phyloP scores from a whole-genome alignment of 2,797 vertebrate species.

The Alcedo atthis region DNA sequence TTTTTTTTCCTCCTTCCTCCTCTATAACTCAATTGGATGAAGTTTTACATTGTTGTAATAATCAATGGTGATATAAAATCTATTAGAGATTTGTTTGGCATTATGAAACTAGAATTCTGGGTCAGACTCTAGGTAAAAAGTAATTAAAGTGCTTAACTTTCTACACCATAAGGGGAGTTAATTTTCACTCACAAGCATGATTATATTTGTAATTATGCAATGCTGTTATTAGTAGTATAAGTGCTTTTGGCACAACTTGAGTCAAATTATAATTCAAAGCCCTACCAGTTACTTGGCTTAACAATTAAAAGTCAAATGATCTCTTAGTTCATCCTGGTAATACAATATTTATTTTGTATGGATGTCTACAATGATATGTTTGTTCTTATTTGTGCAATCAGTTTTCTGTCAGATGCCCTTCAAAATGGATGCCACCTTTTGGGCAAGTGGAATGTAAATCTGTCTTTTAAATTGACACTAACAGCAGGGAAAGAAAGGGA shows the following conservation, averaged over 20 bases:
- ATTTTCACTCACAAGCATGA: constrained; percentile 52
- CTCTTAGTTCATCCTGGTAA: neutral
- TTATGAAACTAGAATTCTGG: constrained; percentile 31
- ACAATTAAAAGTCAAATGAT: neutral
- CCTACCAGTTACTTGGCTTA: neutral
- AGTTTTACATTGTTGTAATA: constrained; percentile 44
- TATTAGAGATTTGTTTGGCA: constrained; percentile 41
- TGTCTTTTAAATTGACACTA: neutral
- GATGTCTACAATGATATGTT: neutral
- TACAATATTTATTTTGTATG: neutral
- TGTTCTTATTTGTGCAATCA: neutral
- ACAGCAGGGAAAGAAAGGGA: neutral
- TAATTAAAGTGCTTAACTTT: constrained; percentile 25
- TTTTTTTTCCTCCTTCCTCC: neutral
- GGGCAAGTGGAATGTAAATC: neutral
- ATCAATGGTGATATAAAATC: constrained; percentile 68
- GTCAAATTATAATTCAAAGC: neutral
- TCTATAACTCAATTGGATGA: constrained; percentile 28
- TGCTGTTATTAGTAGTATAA: neutral
- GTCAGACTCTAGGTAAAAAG: constrained; percentile 9
- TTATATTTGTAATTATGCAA: constrained; percentile 41
- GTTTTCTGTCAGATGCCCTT: neutral
- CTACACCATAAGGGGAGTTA: neutral
- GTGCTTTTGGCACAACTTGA: neutral
- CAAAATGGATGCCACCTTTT: neutral